These are phyloP conservation scores for Vidua macroura DNA, from an alignment of 2,113 vertebrate species.

Conservation along the genomic window DNA sequence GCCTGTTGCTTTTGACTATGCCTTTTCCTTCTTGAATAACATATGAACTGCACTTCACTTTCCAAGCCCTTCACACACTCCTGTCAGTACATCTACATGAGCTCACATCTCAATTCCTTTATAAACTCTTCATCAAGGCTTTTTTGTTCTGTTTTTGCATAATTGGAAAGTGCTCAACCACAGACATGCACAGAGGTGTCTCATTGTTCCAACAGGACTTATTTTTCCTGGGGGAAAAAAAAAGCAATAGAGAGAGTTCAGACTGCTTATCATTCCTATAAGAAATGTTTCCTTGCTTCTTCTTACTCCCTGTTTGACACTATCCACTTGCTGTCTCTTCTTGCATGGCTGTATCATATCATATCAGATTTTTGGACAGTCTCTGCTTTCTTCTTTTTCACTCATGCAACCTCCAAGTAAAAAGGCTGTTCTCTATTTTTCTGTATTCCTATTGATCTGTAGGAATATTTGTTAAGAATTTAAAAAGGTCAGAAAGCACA, in stretches of 20 bases:
- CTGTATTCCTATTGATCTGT: not conserved
- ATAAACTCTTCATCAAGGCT: not conserved
- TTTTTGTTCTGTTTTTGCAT: not conserved
- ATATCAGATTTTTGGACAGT: not conserved
- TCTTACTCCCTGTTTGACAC: not conserved
- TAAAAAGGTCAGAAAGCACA: constrained; percentile 31
- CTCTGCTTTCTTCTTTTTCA: not conserved
- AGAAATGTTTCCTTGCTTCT: not conserved
- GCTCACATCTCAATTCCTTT: not conserved
- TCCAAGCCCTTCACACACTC: not conserved
- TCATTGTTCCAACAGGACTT: not conserved
- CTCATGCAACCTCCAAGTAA: not conserved
- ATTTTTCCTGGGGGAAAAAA: not conserved
- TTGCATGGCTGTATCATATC: not conserved
- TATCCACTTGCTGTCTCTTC: not conserved
- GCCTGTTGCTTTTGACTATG: not conserved
- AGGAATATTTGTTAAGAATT: constrained; percentile 15
- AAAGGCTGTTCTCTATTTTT: not conserved
- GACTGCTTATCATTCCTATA: not conserved
- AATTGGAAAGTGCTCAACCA: not conserved
- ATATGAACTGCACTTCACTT: not conserved
- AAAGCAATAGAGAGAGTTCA: not conserved
- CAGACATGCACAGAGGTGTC: not conserved
- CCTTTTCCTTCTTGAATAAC: not conserved
- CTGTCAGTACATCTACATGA: not conserved